A percentile compares a stretch with the other conserved stretches of the same genome.
Evolutionary conservation across 2,888 invertebrate species (phyloP).

Genomic region (Athalia cordata): DNA sequence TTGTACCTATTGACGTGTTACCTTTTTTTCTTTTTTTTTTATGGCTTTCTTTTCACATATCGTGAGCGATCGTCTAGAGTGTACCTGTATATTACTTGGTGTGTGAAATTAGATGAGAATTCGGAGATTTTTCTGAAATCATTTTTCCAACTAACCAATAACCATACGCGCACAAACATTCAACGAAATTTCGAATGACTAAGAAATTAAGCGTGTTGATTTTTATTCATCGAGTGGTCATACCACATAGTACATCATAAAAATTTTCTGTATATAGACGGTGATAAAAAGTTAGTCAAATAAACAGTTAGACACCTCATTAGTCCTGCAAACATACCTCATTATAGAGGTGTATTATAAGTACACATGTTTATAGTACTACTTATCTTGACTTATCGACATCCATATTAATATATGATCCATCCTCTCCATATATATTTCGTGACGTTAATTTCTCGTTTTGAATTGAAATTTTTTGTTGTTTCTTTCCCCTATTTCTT

Average conservation of each 20-base stretch:
- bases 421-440: neutral
- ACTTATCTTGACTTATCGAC: conserved; percentile 15
- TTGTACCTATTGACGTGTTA: too few species aligned
- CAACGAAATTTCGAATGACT: too few species aligned
- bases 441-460: neutral
- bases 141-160: too few species aligned
- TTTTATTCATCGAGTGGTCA: too few species aligned
- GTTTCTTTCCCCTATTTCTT: neutral
- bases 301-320: conserved; percentile 30
- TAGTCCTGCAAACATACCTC: neutral
- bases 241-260: neutral
- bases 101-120: too few species aligned
- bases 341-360: neutral
- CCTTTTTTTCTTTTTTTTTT: too few species aligned
- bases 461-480: neutral
- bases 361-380: neutral
- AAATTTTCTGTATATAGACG: neutral
- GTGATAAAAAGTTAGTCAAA: conserved; percentile 26
- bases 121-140: too few species aligned
- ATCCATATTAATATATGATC: conserved; percentile 11
- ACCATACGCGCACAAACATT: too few species aligned
- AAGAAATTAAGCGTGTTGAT: too few species aligned
- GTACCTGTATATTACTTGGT: too few species aligned
- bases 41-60: too few species aligned
- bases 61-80: too few species aligned